Evolutionary conservation across 1,140 invertebrate genomes (phyloP).

Genomic region (Zophobas morio): DNA sequence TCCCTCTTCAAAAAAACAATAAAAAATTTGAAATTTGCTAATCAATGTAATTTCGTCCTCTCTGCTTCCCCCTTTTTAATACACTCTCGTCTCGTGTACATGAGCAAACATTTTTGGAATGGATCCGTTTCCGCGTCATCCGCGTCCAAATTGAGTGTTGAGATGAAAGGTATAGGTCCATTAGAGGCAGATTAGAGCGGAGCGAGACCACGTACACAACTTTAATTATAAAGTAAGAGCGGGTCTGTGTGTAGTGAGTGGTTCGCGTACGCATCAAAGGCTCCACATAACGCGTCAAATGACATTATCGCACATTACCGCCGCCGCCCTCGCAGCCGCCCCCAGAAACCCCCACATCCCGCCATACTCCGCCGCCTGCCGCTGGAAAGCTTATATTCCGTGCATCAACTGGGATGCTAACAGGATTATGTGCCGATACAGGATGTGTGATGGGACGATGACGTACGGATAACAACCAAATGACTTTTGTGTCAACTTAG

Average conservation of each 20-base stretch:
- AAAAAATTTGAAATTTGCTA: too few relatives aligned
- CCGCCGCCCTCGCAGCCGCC: conserved; percentile 50
- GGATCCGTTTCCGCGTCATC: conserved; percentile 36
- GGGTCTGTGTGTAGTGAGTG: conserved; percentile 43
- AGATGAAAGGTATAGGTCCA: conserved; percentile 60
- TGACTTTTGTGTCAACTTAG: conserved; percentile 26
- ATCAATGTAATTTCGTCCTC: too few relatives aligned
- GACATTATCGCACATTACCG: conserved; percentile 60
- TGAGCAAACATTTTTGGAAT: background rate
- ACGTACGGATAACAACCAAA: conserved; percentile 25
- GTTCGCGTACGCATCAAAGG: conserved; percentile 56
- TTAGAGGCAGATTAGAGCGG: conserved; percentile 59
- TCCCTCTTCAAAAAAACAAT: too few relatives aligned
- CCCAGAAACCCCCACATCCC: conserved; percentile 22
- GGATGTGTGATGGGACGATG: conserved; percentile 30
- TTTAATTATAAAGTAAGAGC: conserved; percentile 61
- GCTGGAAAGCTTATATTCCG: conserved; percentile 45
- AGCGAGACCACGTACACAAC: conserved; percentile 53
- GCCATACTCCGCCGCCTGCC: conserved; percentile 13
- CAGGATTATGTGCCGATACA: conserved; percentile 44
- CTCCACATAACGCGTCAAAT: conserved; percentile 59
- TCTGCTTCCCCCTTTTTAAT: background rate
- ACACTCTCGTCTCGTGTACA: background rate
- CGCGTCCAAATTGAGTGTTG: conserved; percentile 56
- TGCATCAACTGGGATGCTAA: conserved; percentile 42